Evolutionary conservation across 2,888 invertebrate species (phyloP), one percentile per base, ranked within the genome.

Genomic region (Crossocerus cetratus): DNA sequence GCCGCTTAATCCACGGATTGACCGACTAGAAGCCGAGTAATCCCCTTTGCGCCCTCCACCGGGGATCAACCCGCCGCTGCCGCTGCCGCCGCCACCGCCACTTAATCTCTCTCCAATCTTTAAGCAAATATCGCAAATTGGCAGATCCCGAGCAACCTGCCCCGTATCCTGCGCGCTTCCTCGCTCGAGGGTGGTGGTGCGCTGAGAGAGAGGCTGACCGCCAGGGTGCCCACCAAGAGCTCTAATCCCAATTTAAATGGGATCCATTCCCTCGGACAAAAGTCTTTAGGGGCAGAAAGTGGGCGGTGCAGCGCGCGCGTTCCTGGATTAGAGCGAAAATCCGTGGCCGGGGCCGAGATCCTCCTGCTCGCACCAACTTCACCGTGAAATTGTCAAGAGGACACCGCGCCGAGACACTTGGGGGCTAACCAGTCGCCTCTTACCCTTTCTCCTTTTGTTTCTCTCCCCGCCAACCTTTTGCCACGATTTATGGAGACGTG

Each of bases 181-280:
- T 14, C 43, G 32, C 49, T 49, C 16, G 8, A 49, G 32, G 32
- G 32, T 32, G 32, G 32, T 21, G 2, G 22, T 22, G 16, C 20
- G n/a, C 20, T 21, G 22, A 14, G 49, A n/a, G n/a, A n/a, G n/a
- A n/a, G n/a, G n/a, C n/a, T n/a, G n/a, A n/a, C n/a, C n/a, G n/a
- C n/a, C n/a, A n/a, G n/a, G n/a, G n/a, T n/a, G n/a, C n/a, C n/a
- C 32, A 58, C 62, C 53, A 43, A 56, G 32, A 32, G 53, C 43
- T 76, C 78, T 85, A 85, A 86, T 84, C 85, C 84, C 81, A 84
- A 85, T 85, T 86, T 84, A 86, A 86, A 86, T 85, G 81, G 83
- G 81, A 86, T 83, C 71, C 66, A 59, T 72, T 65, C 60, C 11
- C 61, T 54, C 43, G 70, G 72, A 84, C 78, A 83, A 82, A 76